A percentile compares a stretch with the other conserved stretches of the same genome.
phyloP scores from a whole-genome alignment of 2,797 vertebrate species.

The Hafferia zeledoni region DNA sequence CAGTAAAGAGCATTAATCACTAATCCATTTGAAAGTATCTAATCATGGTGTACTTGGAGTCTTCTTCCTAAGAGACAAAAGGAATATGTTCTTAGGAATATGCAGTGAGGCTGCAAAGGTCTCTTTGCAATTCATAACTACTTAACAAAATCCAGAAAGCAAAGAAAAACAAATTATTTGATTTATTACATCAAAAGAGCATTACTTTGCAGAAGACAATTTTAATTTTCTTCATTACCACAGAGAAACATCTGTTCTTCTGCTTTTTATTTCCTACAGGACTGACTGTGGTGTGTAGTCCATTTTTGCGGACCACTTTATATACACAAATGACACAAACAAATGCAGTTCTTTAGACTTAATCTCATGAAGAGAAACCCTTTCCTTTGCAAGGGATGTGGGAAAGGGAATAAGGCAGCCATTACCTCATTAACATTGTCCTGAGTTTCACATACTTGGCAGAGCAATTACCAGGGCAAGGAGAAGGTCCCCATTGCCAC shows the following conservation, averaged over 20 bases:
- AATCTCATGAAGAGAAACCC: background rate
- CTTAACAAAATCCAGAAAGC: background rate
- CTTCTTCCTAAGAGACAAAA: background rate
- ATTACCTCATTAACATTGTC: background rate
- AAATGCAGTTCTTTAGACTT: background rate
- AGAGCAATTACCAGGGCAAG: background rate
- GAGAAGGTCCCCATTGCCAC: background rate
- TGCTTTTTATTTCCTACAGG: background rate
- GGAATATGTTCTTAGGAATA: background rate
- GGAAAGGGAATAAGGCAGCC: background rate
- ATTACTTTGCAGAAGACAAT: background rate
- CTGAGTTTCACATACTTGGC: fast-evolving
- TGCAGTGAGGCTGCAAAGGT: background rate
- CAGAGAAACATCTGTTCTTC: background rate
- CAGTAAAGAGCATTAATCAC: background rate
- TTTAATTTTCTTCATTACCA: background rate
- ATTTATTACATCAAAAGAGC: background rate
- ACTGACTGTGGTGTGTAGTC: background rate
- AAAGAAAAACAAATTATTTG: background rate
- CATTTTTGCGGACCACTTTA: background rate
- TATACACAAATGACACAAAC: background rate
- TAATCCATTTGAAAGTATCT: background rate
- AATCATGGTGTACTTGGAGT: background rate
- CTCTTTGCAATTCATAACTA: background rate
- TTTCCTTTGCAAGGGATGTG: background rate